These are phyloP conservation scores for Gallirallus australis DNA, from an alignment of 2,797 vertebrate genomes.

Conservation along the genomic window DNA sequence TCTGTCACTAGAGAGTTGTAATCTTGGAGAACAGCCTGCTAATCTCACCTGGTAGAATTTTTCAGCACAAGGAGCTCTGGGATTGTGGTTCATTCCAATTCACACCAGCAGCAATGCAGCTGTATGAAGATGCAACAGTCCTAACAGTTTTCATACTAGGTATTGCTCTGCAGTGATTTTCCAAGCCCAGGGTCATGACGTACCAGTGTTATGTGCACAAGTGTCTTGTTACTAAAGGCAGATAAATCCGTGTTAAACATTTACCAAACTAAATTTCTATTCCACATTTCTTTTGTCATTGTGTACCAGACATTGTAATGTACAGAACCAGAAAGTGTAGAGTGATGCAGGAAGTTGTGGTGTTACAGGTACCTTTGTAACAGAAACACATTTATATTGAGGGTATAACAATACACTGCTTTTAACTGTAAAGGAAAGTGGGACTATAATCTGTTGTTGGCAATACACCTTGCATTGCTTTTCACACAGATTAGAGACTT, in stretches of 20 bases:
- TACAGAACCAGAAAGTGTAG: background rate
- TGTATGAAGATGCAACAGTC: background rate
- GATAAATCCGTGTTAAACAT: background rate
- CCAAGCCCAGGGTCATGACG: background rate
- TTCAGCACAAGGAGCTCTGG: conserved; percentile 3
- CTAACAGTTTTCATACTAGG: background rate
- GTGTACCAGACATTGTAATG: background rate
- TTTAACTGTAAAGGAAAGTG: background rate
- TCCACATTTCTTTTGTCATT: background rate
- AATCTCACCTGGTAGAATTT: background rate
- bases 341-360: background rate
- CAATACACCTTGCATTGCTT: background rate
- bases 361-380: background rate
- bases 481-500: background rate
- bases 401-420: background rate
- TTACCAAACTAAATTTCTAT: background rate
- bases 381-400: background rate
- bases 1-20: background rate
- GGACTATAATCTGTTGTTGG: background rate
- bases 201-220: background rate
- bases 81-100: background rate
- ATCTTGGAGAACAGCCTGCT: background rate
- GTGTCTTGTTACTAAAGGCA: background rate
- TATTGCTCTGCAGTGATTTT: conserved; percentile 1
- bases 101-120: background rate